Conservation (phyloP, 2,888 invertebrate species). For the Coenonympha arcania region DNA sequence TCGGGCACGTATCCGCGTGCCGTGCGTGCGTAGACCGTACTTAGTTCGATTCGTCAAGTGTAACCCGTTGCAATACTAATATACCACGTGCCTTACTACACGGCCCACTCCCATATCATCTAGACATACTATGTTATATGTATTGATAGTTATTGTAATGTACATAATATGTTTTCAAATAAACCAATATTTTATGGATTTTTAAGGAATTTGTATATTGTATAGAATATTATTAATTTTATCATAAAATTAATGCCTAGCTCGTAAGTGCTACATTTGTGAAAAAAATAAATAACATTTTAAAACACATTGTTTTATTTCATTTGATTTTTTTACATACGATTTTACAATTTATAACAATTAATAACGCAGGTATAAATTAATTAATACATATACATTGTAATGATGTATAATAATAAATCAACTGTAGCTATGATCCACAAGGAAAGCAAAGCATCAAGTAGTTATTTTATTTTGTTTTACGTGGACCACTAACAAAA, state of each 20-base stretch:
- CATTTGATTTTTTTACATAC: neutral
- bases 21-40: neutral
- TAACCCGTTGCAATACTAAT: conserved; percentile 45
- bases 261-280: conserved; percentile 71
- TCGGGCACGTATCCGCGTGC: conserved; percentile 14
- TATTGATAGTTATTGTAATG: conserved; percentile 68
- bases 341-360: neutral
- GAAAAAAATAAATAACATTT: conserved; percentile 72
- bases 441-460: too few species aligned
- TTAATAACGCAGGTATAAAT: neutral
- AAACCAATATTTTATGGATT: conserved; percentile 74
- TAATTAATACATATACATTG: too few species aligned
- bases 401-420: too few species aligned
- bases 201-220: conserved; percentile 75
- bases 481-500: too few species aligned
- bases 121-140: conserved; percentile 64
- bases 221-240: conserved; percentile 74
- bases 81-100: conserved; percentile 68
- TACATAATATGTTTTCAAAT: conserved; percentile 71
- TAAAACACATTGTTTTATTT: conserved; percentile 61
- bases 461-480: too few species aligned
- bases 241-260: conserved; percentile 73
- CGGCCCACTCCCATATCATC: conserved; percentile 69
- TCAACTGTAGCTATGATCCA: too few species aligned
- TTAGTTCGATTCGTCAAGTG: conserved; percentile 10